These are phyloP conservation scores for Probosciger aterrimus DNA, from an alignment of 2,113 vertebrate species.

Conservation along the genomic window DNA sequence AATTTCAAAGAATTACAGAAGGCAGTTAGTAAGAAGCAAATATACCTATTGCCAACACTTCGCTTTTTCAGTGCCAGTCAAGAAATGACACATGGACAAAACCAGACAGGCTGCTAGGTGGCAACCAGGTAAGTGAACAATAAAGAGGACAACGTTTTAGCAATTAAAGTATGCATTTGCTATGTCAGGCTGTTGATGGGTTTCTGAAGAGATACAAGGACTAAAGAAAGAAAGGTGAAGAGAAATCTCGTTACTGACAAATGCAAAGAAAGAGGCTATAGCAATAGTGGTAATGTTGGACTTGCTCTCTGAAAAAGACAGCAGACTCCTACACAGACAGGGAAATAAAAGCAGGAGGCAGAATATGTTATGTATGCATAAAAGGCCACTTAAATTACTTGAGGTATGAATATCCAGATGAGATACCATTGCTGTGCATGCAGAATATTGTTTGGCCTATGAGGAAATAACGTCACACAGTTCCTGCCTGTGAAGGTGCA, in stretches of 20 bases:
- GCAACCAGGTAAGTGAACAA: background rate
- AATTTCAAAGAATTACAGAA: background rate
- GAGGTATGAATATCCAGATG: background rate
- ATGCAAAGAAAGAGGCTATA: background rate
- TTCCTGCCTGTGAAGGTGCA: background rate
- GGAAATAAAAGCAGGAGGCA: background rate
- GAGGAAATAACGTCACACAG: background rate
- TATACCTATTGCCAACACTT: background rate
- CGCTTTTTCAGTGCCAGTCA: background rate
- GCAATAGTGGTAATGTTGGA: background rate
- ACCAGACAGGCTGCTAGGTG: background rate
- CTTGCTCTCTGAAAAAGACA: background rate
- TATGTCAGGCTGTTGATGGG: background rate
- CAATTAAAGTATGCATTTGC: background rate
- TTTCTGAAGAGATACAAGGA: background rate
- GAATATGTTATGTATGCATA: background rate
- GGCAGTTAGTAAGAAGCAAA: background rate
- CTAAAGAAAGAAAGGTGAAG: background rate
- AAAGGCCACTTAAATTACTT: background rate
- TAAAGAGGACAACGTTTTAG: background rate
- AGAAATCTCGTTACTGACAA: background rate
- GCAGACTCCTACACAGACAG: background rate
- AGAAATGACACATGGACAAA: background rate
- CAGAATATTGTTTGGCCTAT: background rate
- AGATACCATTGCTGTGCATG: background rate